Percentiles rank a stretch among this genome's conserved stretches.
Conservation (phyloP, 2,113 vertebrate genomes). For the Columba livia region DNA sequence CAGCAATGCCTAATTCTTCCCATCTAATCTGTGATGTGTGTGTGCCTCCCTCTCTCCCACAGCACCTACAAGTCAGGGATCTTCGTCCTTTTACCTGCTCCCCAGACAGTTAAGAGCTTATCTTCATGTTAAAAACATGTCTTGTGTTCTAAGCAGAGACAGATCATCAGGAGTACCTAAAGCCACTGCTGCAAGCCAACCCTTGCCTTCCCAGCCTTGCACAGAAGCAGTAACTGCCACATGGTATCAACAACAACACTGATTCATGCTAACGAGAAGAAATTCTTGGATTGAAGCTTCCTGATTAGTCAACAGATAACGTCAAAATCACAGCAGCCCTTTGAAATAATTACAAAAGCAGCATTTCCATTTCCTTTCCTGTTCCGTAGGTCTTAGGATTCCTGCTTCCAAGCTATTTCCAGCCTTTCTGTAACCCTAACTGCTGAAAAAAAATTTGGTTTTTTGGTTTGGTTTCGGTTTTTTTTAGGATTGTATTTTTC, state of each 20-base stretch:
- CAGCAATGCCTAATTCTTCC: background rate
- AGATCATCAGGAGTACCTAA: background rate
- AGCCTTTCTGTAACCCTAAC: background rate
- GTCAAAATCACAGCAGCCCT: background rate
- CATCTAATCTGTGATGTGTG: fast-evolving
- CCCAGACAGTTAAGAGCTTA: background rate
- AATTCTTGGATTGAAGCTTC: background rate
- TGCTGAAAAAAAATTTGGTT: background rate
- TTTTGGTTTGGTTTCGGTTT: no score
- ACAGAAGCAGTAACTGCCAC: background rate
- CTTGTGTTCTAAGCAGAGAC: background rate
- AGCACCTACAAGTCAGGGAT: background rate
- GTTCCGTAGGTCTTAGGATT: background rate
- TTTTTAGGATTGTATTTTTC: background rate
- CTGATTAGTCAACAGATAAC: background rate
- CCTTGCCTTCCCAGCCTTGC: background rate
- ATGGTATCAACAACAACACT: fast-evolving
- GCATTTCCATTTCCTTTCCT: background rate
- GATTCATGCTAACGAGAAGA: background rate
- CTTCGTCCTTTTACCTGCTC: background rate
- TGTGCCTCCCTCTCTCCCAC: background rate
- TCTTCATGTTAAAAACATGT: background rate
- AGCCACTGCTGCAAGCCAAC: background rate
- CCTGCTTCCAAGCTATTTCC: background rate
- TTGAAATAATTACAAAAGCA: background rate